Conservation (phyloP, 1,140 invertebrate species). For the Leucophenga varia region DNA sequence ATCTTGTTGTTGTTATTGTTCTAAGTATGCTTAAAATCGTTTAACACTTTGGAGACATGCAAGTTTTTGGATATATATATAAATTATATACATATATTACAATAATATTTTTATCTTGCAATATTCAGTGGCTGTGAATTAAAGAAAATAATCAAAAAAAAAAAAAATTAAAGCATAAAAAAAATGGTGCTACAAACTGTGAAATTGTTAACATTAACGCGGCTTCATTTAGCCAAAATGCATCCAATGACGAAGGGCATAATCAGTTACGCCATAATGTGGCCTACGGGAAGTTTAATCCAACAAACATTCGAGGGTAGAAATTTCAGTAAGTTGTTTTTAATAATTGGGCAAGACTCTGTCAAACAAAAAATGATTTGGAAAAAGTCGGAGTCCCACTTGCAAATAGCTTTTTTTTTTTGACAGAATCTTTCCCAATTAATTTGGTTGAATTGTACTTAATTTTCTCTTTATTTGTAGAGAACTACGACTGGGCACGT, state of each 20-base stretch:
- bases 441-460: too few species aligned
- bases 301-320: conserved; percentile 62
- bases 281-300: conserved; percentile 67
- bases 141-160: too few species aligned
- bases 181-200: conserved; percentile 23
- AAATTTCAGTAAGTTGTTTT: conserved; percentile 38
- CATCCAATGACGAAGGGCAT: conserved; percentile 64
- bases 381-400: too few species aligned
- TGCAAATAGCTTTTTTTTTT: too few species aligned
- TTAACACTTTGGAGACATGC: too few species aligned
- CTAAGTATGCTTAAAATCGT: too few species aligned
- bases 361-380: too few species aligned
- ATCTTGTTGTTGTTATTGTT: too few species aligned
- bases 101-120: background rate
- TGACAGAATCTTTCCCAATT: too few species aligned
- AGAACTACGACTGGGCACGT: conserved; percentile 61
- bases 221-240: conserved; percentile 20
- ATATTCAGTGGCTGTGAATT: background rate
- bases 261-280: conserved; percentile 71
- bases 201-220: conserved; percentile 17
- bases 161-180: background rate
- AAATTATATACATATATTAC: too few species aligned
- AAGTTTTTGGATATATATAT: too few species aligned
- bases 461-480: conserved; percentile 21
- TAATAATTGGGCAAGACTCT: too few species aligned